Conservation (phyloP, 2,888 invertebrate genomes). For the Polietes domitor region DNA sequence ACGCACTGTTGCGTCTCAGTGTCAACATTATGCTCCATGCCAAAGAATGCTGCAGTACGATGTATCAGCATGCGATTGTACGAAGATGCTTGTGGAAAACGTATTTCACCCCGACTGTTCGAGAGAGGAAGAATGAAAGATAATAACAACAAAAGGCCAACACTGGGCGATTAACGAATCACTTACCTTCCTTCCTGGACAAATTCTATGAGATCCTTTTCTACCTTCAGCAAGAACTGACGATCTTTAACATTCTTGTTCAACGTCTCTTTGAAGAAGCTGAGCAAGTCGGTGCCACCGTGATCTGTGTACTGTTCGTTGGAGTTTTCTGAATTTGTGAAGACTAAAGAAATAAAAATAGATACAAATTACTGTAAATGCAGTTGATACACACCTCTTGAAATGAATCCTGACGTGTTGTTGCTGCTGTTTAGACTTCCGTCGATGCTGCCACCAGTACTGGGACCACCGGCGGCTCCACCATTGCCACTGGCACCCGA, state of each 20-base stretch:
- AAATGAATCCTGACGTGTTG: conserved; percentile 83
- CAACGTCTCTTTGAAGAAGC: conserved; percentile 94
- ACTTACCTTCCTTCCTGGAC: conserved; percentile 90
- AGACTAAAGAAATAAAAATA: conserved; percentile 74
- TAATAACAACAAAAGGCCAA: neutral
- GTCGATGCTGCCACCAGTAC: conserved; percentile 75
- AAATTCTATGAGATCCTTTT: conserved; percentile 91
- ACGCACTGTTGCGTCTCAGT: conserved; percentile 89
- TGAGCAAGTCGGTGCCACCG: conserved; percentile 89
- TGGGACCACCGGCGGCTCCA: conserved; percentile 78
- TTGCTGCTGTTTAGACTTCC: conserved; percentile 73
- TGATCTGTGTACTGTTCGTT: conserved; percentile 88
- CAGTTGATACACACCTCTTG: conserved; percentile 81
- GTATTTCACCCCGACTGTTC: conserved; percentile 87
- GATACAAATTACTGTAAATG: conserved; percentile 63
- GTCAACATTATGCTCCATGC: conserved; percentile 96
- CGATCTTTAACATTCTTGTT: conserved; percentile 95
- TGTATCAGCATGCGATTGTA: conserved; percentile 98
- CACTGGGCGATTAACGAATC: neutral
- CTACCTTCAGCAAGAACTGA: conserved; percentile 91
- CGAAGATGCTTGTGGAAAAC: conserved; percentile 96
- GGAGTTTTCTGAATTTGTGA: conserved; percentile 85
- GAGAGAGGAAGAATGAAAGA: neutral
- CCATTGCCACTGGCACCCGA: conserved; percentile 67
- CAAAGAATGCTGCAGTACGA: conserved; percentile 95